Percentiles rank a stretch among this genome's conserved stretches.
Evolutionary conservation across 1,140 invertebrate genomes (phyloP).

Genomic region (Atta cephalotes): DNA sequence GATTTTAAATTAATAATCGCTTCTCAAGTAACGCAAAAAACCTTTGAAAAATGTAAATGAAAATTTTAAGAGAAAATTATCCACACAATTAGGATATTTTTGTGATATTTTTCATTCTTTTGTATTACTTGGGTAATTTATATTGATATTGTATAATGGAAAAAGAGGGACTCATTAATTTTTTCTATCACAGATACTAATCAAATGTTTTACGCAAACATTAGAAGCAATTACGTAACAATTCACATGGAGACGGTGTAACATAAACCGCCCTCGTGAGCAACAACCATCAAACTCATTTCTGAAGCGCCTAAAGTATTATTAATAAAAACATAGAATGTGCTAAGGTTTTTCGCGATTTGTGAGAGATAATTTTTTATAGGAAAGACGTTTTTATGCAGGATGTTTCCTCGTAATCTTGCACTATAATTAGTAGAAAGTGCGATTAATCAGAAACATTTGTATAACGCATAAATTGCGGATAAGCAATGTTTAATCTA

Average conservation of each 20-base stretch:
- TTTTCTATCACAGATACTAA: not conserved
- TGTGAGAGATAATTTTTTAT: conserved; percentile 25
- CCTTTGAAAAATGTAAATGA: not conserved
- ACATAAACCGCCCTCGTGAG: conserved; percentile 32
- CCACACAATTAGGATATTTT: not conserved
- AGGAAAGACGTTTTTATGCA: not conserved
- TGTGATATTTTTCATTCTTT: not conserved
- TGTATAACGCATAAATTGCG: conserved; percentile 4
- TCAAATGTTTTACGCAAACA: not conserved
- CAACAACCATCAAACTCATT: conserved; percentile 36
- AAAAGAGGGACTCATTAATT: not conserved
- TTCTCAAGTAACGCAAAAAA: conserved; percentile 4
- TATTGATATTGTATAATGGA: not conserved
- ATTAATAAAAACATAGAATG: not conserved
- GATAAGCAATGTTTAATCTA: conserved; percentile 33
- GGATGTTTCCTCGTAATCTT: not conserved
- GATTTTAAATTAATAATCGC: not conserved
- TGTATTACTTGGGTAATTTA: not conserved
- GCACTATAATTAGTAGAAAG: not conserved
- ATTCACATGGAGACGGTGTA: not conserved
- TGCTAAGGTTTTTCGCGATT: not conserved
- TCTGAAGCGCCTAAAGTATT: conserved; percentile 24
- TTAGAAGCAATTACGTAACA: conserved; percentile 25
- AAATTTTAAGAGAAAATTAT: not conserved
- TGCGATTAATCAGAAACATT: conserved; percentile 43